A percentile compares a stretch with the other conserved stretches of the same genome.
Conservation (phyloP, 2,797 vertebrate genomes). For the Molothrus ater region DNA sequence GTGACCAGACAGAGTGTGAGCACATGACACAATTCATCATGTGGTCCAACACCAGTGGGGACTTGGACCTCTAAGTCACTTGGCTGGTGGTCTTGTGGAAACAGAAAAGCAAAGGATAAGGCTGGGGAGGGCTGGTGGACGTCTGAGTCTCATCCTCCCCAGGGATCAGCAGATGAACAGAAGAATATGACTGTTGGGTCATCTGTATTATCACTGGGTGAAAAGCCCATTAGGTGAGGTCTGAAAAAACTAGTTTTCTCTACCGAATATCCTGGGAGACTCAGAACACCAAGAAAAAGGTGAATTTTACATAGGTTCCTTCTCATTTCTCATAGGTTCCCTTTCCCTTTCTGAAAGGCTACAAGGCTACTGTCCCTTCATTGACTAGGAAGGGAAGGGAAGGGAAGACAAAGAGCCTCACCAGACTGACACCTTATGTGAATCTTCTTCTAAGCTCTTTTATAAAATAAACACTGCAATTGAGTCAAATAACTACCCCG, state of each 20-base stretch:
- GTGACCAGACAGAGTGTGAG: not conserved
- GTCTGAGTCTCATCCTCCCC: not conserved
- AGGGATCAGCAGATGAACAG: not conserved
- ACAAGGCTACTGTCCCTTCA: not conserved
- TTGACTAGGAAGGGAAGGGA: not conserved
- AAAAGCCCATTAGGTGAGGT: not conserved
- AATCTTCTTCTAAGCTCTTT: not conserved
- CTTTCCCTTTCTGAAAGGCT: not conserved
- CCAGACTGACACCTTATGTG: not conserved
- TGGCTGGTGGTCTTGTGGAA: not conserved
- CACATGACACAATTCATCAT: fast-evolving
- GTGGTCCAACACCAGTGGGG: too few relatives aligned
- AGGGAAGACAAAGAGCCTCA: not conserved
- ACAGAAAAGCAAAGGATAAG: not conserved
- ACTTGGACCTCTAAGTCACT: not conserved
- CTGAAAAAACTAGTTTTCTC: not conserved
- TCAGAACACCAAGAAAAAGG: not conserved
- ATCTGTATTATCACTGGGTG: fast-evolving
- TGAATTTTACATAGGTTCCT: not conserved
- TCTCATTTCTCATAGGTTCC: not conserved
- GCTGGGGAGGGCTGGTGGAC: not conserved
- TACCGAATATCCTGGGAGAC: not conserved
- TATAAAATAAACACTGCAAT: not conserved
- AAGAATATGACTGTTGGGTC: not conserved
- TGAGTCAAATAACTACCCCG: not conserved